Evolutionary conservation across 1,140 invertebrate genomes (phyloP), one percentile per base, ranked within the genome.

Genomic region (Dolichoris vasculosae): DNA sequence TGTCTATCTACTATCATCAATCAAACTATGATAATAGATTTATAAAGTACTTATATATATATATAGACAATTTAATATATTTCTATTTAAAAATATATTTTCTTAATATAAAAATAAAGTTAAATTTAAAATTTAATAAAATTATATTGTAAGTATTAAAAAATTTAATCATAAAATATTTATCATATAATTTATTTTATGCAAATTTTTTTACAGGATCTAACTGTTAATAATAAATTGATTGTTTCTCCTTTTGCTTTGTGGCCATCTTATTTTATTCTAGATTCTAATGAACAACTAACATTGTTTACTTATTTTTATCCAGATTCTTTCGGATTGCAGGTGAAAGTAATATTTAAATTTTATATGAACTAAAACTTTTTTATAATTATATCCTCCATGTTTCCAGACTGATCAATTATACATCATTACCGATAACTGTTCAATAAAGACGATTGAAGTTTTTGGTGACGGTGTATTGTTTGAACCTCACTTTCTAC

Each of bases 401-500:
- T 77, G 71, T 59, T 51, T 75, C 9, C 76, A 91, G 90, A 86
- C 87, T 8, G 90, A 92, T 38, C 89, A 91, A 82, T 76, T 92
- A 9, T 89, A 89, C n/a, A 83, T 90, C 51, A 55, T 92, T 30
- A 88, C 89, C 30, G 89, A 91, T 59, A 92, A 91, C 83, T 88
- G 87, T 64, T 84, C 88, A 7, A 32, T 90, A 32, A 43, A 90
- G 63, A 67, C 84, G 8, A 86, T 89, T 8, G 90, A 92, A 80
- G 81, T 92, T 26, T 86, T 91, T n/a, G 91, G 91, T 0, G 90
- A 92, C 73, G 91, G 90, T 35, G 32, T 91, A 2, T 77, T 84
- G 4, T 90, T 88, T 30, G 85, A 90, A 30, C 71, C 69, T 59
- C 63, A 87, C 20, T 88, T 86, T 32, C 84, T 91, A 32, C 73